A percentile compares a stretch with the other conserved stretches of the same genome.
These are phyloP conservation scores for Thera obeliscata DNA, from an alignment of 2,888 invertebrate species.

Conservation along the genomic window DNA sequence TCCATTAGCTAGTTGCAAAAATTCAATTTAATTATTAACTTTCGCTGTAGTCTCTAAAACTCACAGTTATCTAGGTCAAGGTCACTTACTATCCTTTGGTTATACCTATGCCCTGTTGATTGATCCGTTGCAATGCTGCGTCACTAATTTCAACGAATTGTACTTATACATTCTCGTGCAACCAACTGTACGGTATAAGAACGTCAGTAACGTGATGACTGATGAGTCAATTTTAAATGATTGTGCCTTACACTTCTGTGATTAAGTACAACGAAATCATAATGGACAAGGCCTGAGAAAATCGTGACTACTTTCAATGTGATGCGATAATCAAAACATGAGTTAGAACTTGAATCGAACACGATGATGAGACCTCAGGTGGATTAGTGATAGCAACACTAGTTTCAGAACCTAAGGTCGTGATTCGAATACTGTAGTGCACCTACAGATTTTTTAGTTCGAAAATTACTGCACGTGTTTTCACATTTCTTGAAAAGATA, in stretches of 20 bases:
- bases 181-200: background rate
- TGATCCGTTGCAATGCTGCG: too few relatives aligned
- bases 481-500: too few relatives aligned
- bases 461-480: too few relatives aligned
- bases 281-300: constrained; percentile 29
- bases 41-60: too few relatives aligned
- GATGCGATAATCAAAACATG: constrained; percentile 17
- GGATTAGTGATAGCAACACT: background rate
- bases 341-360: constrained; percentile 14
- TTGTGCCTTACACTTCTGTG: background rate
- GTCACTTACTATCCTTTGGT: too few relatives aligned
- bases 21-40: too few relatives aligned
- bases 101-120: too few relatives aligned
- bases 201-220: background rate
- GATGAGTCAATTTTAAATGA: constrained; percentile 15
- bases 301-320: constrained; percentile 37
- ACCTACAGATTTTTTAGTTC: too few relatives aligned
- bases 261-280: constrained; percentile 18
- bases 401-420: background rate
- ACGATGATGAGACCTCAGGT: background rate
- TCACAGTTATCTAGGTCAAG: too few relatives aligned
- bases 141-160: too few relatives aligned
- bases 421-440: background rate
- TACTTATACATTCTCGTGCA: too few relatives aligned
- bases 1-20: too few relatives aligned